A percentile compares a stretch with the other conserved stretches of the same genome.
Conservation (phyloP, 2,797 vertebrate species). For the Rachycentron canadum region DNA sequence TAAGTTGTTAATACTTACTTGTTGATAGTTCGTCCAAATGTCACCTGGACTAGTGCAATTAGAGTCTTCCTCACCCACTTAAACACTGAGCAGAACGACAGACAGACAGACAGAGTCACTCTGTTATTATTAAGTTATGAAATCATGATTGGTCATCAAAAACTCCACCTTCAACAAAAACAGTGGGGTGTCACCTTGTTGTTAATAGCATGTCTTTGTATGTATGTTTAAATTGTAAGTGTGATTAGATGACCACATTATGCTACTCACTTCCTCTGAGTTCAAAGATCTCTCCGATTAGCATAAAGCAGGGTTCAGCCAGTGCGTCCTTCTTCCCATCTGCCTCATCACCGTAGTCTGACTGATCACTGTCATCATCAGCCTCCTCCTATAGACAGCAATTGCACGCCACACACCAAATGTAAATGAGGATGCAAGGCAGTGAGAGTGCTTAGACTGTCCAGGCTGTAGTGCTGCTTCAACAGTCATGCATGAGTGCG, state of each 20-base stretch:
- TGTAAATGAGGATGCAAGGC: neutral
- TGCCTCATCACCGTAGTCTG: conserved; percentile 92
- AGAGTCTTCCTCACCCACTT: conserved; percentile 99
- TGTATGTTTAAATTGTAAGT: too few species aligned
- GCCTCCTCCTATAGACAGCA: conserved; percentile 88
- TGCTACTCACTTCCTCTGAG: conserved; percentile 95
- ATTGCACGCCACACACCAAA: neutral
- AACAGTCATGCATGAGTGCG: conserved; percentile 4
- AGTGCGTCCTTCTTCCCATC: conserved; percentile 94
- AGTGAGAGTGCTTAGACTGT: neutral
- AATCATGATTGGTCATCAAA: too few species aligned
- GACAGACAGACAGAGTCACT: conserved; percentile 5
- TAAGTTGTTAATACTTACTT: conserved; percentile 87
- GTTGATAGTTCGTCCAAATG: conserved; percentile 99
- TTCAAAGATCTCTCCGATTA: conserved; percentile 99
- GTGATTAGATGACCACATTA: too few species aligned
- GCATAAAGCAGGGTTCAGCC: conserved; percentile 98
- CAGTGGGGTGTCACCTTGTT: neutral
- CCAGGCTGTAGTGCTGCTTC: neutral
- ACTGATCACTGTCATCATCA: conserved; percentile 96
- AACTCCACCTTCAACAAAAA: too few species aligned
- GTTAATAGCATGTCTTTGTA: neutral
- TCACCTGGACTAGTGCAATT: conserved; percentile 99
- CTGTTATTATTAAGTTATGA: too few species aligned
- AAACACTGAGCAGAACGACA: conserved; percentile 89